Conservation (phyloP, 2,888 invertebrate genomes). For the Blera fallax region DNA sequence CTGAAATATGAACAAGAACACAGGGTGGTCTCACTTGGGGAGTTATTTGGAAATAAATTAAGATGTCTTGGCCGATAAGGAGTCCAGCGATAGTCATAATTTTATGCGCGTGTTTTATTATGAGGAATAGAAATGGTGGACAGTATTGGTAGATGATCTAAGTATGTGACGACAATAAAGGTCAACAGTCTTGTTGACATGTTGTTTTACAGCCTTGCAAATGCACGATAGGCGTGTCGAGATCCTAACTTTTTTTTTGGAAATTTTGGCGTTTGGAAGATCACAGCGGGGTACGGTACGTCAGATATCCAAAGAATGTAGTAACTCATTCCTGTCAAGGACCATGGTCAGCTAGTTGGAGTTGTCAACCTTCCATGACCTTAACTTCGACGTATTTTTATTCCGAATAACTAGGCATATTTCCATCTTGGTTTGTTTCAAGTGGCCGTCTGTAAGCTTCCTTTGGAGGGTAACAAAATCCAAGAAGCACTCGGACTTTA, state of each 20-base stretch:
- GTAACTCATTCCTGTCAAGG: too few species aligned
- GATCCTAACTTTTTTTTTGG: neutral
- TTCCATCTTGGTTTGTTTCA: too few species aligned
- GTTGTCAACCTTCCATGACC: too few species aligned
- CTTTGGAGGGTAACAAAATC: too few species aligned
- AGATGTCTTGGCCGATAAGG: slow-evolving; percentile 47
- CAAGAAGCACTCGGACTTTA: too few species aligned
- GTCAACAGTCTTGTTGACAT: neutral
- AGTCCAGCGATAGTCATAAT: slow-evolving; percentile 2
- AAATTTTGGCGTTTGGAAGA: neutral
- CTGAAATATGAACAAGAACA: slow-evolving; percentile 15
- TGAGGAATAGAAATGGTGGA: neutral
- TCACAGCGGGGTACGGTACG: too few species aligned
- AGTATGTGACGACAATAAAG: neutral
- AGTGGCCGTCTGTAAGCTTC: too few species aligned
- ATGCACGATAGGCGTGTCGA: neutral
- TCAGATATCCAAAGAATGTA: too few species aligned
- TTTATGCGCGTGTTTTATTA: slow-evolving; percentile 17
- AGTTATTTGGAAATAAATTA: slow-evolving; percentile 48
- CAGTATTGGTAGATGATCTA: neutral
- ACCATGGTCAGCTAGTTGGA: too few species aligned
- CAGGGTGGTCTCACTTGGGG: slow-evolving; percentile 47
- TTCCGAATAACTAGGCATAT: too few species aligned
- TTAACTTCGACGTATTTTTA: too few species aligned
- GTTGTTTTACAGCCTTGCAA: neutral